Conservation (phyloP, 2,113 vertebrate genomes). For the Catharus minimus region DNA sequence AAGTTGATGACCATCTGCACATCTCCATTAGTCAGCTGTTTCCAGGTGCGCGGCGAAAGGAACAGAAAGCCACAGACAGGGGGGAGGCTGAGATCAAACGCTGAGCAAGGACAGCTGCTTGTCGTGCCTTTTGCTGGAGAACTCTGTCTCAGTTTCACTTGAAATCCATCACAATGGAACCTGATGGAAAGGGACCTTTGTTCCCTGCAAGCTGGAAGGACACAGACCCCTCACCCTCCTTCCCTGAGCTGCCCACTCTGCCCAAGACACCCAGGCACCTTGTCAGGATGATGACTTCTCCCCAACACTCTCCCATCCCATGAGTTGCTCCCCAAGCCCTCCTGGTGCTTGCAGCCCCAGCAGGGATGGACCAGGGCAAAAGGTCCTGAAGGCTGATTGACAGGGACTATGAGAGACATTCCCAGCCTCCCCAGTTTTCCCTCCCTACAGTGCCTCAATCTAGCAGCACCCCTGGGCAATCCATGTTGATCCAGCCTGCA, state of each 20-base stretch:
- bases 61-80: neutral
- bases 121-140: neutral
- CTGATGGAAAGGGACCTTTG: neutral
- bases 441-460: neutral
- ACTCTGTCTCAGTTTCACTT: neutral
- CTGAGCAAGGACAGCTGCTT: neutral
- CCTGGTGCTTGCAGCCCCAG: neutral
- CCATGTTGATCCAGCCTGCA: neutral
- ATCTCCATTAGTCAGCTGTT: conserved; percentile 43
- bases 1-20: conserved; percentile 42
- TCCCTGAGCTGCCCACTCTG: neutral
- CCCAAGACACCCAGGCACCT: neutral
- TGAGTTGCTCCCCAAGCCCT: neutral
- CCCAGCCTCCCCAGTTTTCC: neutral
- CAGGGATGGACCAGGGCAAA: neutral
- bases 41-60: neutral
- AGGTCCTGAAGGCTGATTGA: neutral
- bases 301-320: neutral
- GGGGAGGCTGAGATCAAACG: neutral
- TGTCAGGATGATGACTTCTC: neutral
- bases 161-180: neutral
- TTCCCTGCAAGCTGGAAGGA: neutral
- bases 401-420: fast-evolving
- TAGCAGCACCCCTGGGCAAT: neutral
- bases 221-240: neutral